Conservation (phyloP, 1,140 invertebrate species). For the Metaphire vulgaris region DNA sequence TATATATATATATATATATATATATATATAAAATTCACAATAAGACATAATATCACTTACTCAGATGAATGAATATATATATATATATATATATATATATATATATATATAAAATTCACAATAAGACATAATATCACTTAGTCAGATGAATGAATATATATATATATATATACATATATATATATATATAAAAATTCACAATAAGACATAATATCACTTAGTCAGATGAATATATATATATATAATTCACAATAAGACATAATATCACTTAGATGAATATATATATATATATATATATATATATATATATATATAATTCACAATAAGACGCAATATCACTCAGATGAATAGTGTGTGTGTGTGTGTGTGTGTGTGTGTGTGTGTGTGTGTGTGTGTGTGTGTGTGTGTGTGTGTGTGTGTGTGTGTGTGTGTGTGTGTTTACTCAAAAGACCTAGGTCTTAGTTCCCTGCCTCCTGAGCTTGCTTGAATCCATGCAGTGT, state of each 20-base stretch:
- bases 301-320: background rate
- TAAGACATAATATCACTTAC: no score
- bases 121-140: no score
- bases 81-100: constrained; percentile 4
- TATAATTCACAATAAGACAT: background rate
- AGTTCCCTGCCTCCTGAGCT: no score
- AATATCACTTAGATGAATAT: background rate
- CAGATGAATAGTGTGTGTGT: background rate
- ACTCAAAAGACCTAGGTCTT: no score
- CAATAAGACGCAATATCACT: background rate
- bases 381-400: no score
- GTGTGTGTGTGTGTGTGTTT: no score
- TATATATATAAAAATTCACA: background rate
- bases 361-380: background rate
- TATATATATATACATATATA: constrained; percentile 4
- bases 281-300: constrained; percentile 4
- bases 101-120: background rate
- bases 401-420: no score
- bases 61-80: background rate
- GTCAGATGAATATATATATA: background rate
- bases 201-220: background rate
- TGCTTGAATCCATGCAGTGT: no score
- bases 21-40: background rate
- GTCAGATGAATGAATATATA: no score
- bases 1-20: background rate